Percentiles rank a stretch among this genome's conserved stretches.
phyloP scores from a whole-genome alignment of 2,888 invertebrate species.

The Eilema depressum region DNA sequence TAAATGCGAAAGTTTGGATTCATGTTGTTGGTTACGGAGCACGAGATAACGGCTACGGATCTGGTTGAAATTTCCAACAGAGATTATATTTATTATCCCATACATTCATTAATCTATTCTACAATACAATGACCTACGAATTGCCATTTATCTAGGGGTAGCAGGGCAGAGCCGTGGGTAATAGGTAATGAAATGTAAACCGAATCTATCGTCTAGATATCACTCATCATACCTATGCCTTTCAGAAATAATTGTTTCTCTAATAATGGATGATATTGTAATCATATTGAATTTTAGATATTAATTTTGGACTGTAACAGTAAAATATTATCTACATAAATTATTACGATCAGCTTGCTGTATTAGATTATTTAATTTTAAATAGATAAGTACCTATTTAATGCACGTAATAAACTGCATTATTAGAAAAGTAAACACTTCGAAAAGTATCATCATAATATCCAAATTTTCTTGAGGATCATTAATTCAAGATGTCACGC shows the following conservation, averaged over 20 bases:
- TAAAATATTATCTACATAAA: background rate
- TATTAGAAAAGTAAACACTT: background rate
- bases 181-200: background rate
- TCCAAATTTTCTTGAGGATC: background rate
- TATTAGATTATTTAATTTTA: background rate
- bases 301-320: background rate
- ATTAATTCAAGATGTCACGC: constrained; percentile 1
- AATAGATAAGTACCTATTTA: too few species aligned
- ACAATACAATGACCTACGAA: too few species aligned
- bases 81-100: too few species aligned
- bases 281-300: background rate
- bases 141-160: too few species aligned
- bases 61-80: background rate
- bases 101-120: too few species aligned
- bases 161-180: background rate
- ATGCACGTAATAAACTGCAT: background rate
- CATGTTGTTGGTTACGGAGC: background rate
- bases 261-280: background rate
- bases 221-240: background rate
- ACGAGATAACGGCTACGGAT: background rate
- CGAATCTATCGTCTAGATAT: background rate
- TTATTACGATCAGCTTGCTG: background rate
- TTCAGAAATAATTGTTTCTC: background rate
- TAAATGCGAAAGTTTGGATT: background rate
- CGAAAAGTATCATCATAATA: background rate